These are phyloP conservation scores for Acleris sparsana DNA, from an alignment of 2,888 invertebrate genomes.

Conservation along the genomic window DNA sequence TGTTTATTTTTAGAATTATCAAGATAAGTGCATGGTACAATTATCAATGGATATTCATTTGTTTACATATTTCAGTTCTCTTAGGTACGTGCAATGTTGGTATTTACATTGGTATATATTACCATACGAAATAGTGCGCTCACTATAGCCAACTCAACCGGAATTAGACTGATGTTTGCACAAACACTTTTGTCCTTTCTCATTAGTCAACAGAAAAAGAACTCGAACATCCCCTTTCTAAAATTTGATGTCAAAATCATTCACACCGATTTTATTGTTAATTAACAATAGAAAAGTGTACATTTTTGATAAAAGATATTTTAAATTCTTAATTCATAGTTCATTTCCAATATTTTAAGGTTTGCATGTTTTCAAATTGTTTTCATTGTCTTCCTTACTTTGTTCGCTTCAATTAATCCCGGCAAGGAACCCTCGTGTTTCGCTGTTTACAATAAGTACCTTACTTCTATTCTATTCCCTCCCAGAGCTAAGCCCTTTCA, in stretches of 20 bases:
- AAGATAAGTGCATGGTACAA: too few species aligned
- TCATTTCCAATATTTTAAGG: slow-evolving; percentile 1
- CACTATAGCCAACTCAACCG: too few species aligned
- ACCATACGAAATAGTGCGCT: background rate
- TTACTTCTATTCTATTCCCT: too few species aligned
- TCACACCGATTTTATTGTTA: too few species aligned
- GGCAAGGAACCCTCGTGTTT: slow-evolving; percentile 2
- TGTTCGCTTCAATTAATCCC: slow-evolving; percentile 15
- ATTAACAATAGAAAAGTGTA: too few species aligned
- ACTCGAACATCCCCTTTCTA: too few species aligned
- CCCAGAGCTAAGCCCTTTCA: slow-evolving; percentile 8
- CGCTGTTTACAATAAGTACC: slow-evolving; percentile 16
- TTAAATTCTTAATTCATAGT: background rate
- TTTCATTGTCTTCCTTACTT: slow-evolving; percentile 17
- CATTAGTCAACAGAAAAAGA: too few species aligned
- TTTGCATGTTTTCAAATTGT: slow-evolving; percentile 8
- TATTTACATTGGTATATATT: background rate
- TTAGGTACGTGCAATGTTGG: background rate
- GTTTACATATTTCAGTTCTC: background rate
- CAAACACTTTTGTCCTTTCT: too few species aligned
- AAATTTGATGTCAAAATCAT: too few species aligned
- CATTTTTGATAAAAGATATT: background rate
- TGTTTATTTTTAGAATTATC: too few species aligned
- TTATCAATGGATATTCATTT: too few species aligned
- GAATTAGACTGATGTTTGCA: too few species aligned